A percentile compares a stretch with the other conserved stretches of the same genome.
These are phyloP conservation scores for Sinocyclocheilus grahami DNA, from an alignment of 2,113 vertebrate genomes.

Conservation along the genomic window DNA sequence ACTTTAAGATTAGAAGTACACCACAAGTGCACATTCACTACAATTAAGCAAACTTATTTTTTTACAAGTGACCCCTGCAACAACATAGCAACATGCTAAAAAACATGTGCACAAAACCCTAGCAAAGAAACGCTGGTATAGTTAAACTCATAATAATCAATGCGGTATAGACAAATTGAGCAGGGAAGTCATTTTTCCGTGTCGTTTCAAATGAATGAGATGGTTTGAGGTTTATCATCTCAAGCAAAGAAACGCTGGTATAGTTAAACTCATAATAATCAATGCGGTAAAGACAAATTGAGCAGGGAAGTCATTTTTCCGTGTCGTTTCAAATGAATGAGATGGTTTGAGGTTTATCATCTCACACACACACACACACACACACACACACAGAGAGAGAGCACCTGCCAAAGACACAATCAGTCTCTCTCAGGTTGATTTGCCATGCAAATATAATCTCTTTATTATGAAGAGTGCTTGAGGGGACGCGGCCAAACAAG, in stretches of 20 bases:
- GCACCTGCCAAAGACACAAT: slow-evolving; percentile 27
- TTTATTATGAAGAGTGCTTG: slow-evolving; percentile 61
- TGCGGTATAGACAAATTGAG: not conserved
- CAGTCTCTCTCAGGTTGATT: slow-evolving; percentile 48
- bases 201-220: not conserved
- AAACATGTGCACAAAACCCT: not conserved
- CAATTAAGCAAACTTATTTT: not conserved
- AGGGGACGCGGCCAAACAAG: slow-evolving; percentile 45
- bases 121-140: not conserved
- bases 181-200: not conserved
- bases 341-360: slow-evolving; percentile 21
- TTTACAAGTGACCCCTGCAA: not conserved
- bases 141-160: not conserved
- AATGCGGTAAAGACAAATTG: not conserved
- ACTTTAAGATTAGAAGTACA: not conserved
- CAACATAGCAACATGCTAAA: not conserved
- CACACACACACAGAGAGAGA: slow-evolving; percentile 28
- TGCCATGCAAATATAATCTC: slow-evolving; percentile 69
- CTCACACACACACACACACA: not conserved
- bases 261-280: not conserved
- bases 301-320: not conserved
- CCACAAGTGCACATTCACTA: not conserved
- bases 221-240: slow-evolving; percentile 13
- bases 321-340: not conserved
- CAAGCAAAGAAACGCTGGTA: not conserved